Conservation (phyloP, 2,888 invertebrate species). For the Balanococcus diminutus region DNA sequence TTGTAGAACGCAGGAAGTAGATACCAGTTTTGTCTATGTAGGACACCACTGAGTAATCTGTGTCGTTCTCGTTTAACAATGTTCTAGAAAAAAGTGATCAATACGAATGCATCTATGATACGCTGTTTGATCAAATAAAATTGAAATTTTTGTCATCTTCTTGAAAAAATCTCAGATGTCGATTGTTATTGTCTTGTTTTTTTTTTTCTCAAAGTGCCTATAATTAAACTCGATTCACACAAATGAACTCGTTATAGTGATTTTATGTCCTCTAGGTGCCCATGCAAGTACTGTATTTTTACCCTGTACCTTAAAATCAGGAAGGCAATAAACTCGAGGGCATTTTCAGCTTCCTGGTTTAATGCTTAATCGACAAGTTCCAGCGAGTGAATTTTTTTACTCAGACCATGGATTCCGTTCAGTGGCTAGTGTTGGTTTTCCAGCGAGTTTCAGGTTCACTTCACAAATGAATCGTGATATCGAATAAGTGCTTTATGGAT, state of each 20-base stretch:
- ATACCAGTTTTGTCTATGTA: slow-evolving; percentile 31
- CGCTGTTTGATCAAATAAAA: not conserved
- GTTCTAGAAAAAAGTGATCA: not conserved
- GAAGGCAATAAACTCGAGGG: slow-evolving; percentile 26
- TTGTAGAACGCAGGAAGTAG: not conserved
- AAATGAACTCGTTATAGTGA: not conserved
- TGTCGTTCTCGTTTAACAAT: slow-evolving; percentile 3
- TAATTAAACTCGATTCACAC: not conserved
- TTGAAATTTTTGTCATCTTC: not conserved
- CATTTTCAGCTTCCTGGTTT: slow-evolving; percentile 6
- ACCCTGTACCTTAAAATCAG: not conserved
- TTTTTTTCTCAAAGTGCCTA: not conserved
- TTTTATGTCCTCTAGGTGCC: not conserved
- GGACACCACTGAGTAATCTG: slow-evolving; percentile 1
- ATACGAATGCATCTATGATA: not conserved
- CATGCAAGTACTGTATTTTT: not conserved
- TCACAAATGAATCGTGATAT: slow-evolving; percentile 9
- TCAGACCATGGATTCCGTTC: not conserved
- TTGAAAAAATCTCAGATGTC: not conserved
- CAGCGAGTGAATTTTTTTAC: not conserved
- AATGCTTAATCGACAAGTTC: not conserved
- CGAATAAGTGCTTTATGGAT: not conserved
- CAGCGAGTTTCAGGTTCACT: not conserved
- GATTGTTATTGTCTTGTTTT: not conserved
- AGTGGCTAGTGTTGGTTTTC: not conserved